phyloP scores from a whole-genome alignment of 1,140 invertebrate species.

The Scaptomyza graminum region DNA sequence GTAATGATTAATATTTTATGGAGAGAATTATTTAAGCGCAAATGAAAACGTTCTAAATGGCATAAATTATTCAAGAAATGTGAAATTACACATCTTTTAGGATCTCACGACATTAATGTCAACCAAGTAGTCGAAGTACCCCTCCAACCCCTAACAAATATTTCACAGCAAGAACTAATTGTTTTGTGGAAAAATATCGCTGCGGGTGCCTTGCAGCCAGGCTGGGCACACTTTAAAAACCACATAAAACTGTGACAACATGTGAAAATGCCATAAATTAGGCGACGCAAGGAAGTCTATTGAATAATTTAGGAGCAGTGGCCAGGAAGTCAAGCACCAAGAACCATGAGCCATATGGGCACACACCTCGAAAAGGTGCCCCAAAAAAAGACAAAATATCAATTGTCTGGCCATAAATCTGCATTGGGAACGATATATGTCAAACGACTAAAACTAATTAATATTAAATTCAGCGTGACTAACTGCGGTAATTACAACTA shows the following conservation, averaged over 20 bases:
- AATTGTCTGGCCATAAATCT: slow-evolving; percentile 74
- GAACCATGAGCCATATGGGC: slow-evolving; percentile 66
- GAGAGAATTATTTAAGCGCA: slow-evolving; percentile 20
- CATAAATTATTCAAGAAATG: slow-evolving; percentile 63
- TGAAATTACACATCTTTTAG: slow-evolving; percentile 17
- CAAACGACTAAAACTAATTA: slow-evolving; percentile 63
- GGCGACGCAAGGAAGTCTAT: slow-evolving; percentile 37
- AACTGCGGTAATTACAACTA: slow-evolving; percentile 59
- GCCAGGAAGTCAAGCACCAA: slow-evolving; percentile 51
- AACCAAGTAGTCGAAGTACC: slow-evolving; percentile 6
- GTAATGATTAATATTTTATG: neutral
- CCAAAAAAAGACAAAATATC: slow-evolving; percentile 27
- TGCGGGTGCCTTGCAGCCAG: slow-evolving; percentile 50
- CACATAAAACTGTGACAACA: slow-evolving; percentile 82
- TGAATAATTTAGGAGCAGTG: slow-evolving; percentile 52
- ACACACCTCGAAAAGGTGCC: slow-evolving; percentile 54
- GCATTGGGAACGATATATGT: slow-evolving; percentile 36
- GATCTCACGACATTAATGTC: slow-evolving; percentile 38
- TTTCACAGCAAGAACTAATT: slow-evolving; percentile 59
- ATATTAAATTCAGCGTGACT: slow-evolving; percentile 74
- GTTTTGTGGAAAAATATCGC: slow-evolving; percentile 68
- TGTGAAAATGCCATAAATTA: slow-evolving; percentile 82
- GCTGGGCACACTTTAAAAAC: slow-evolving; percentile 73
- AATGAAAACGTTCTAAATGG: slow-evolving; percentile 47
- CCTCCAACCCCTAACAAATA: slow-evolving; percentile 2